A percentile compares a stretch with the other conserved stretches of the same genome.
These are phyloP conservation scores for Euthynnus affinis DNA, from an alignment of 2,797 vertebrate species.

Conservation along the genomic window DNA sequence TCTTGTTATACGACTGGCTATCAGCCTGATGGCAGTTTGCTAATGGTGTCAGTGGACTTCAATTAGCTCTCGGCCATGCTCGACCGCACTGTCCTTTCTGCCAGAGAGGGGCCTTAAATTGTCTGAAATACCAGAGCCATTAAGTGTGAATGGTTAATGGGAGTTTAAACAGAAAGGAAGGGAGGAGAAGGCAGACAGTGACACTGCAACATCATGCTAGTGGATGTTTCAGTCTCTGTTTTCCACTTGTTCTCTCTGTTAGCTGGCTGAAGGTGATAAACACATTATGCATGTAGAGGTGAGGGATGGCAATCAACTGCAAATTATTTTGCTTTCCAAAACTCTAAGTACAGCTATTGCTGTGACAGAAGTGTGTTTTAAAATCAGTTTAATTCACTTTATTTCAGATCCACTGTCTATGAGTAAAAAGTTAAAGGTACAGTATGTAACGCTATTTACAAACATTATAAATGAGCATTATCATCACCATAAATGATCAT, in stretches of 20 bases:
- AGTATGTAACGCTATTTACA: not conserved
- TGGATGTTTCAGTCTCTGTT: constrained; percentile 36
- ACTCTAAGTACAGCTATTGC: not conserved
- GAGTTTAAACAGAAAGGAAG: constrained; percentile 69
- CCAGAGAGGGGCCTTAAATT: constrained; percentile 74
- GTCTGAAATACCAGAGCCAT: constrained; percentile 79
- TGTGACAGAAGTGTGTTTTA: constrained; percentile 4
- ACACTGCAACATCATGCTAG: constrained; percentile 20
- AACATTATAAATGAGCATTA: not conserved
- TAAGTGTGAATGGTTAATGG: constrained; percentile 75
- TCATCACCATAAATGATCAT: not conserved
- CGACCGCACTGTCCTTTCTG: constrained; percentile 67
- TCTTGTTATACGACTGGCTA: constrained; percentile 74
- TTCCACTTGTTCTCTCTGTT: constrained; percentile 26
- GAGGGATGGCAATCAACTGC: not conserved
- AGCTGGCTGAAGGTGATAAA: constrained; percentile 43
- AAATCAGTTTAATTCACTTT: constrained; percentile 8
- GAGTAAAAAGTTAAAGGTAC: not conserved
- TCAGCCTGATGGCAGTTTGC: constrained; percentile 75
- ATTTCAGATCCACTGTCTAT: not conserved
- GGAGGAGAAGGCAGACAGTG: constrained; percentile 20
- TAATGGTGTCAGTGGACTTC: constrained; percentile 84
- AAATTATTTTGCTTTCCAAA: constrained; percentile 24
- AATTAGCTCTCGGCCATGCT: constrained; percentile 79
- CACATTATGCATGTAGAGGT: constrained; percentile 14